phyloP scores from a whole-genome alignment of 2,888 invertebrate genomes.

The Mesochorus sp. region DNA sequence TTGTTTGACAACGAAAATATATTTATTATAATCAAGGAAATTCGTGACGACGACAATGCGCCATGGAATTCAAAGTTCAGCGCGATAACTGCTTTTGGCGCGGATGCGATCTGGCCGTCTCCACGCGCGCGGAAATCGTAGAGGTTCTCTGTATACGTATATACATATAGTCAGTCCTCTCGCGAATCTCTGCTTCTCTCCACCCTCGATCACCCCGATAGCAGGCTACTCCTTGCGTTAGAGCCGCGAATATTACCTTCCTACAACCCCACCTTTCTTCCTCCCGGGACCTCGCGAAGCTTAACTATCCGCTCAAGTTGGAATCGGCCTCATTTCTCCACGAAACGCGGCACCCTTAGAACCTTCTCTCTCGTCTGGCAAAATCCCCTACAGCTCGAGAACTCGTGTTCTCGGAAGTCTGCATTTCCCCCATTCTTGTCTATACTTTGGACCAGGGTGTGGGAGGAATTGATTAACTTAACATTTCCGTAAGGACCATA shows the following conservation, averaged over 20 bases:
- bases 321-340: slow-evolving; percentile 68
- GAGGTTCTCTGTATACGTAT: not conserved
- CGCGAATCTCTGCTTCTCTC: slow-evolving; percentile 69
- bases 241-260: slow-evolving; percentile 25
- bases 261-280: not conserved
- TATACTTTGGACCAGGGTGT: not conserved
- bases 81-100: slow-evolving; percentile 30
- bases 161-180: slow-evolving; percentile 40
- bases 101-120: not conserved
- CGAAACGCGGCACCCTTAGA: slow-evolving; percentile 42
- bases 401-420: slow-evolving; percentile 21
- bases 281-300: slow-evolving; percentile 68
- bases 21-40: not conserved
- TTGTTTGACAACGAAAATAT: not conserved
- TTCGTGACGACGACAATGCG: slow-evolving; percentile 1
- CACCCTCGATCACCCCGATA: slow-evolving; percentile 75
- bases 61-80: slow-evolving; percentile 22
- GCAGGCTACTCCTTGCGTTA: slow-evolving; percentile 70
- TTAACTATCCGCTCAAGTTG: slow-evolving; percentile 78
- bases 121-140: slow-evolving; percentile 29
- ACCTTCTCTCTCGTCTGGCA: slow-evolving; percentile 21
- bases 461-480: not conserved
- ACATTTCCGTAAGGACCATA: too few relatives aligned
- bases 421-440: slow-evolving; percentile 6
- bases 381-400: slow-evolving; percentile 16